A percentile compares a stretch with the other conserved stretches of the same genome.
phyloP scores from a whole-genome alignment of 2,888 invertebrate genomes.

The Limenitis camilla region DNA sequence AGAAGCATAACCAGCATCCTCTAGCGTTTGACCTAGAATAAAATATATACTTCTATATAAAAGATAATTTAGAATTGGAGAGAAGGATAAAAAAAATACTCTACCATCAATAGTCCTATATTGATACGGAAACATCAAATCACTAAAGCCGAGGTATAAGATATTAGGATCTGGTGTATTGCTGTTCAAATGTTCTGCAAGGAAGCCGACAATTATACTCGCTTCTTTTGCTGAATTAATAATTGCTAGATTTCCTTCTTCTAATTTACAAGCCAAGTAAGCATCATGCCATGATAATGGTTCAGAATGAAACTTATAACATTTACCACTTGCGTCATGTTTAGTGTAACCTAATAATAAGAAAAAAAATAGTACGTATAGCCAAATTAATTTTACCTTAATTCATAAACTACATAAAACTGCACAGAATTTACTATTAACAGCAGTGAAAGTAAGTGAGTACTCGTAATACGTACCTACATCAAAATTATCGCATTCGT shows the following conservation, averaged over 20 bases:
- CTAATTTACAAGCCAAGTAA: slow-evolving; percentile 37
- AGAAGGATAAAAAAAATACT: neutral
- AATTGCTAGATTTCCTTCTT: slow-evolving; percentile 40
- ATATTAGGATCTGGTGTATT: slow-evolving; percentile 41
- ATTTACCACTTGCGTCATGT: slow-evolving; percentile 34
- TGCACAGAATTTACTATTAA: neutral
- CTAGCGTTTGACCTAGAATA: slow-evolving; percentile 35
- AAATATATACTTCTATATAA: neutral
- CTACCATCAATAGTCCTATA: slow-evolving; percentile 43
- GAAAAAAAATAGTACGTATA: too few species aligned
- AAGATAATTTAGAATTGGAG: neutral
- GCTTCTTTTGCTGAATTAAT: slow-evolving; percentile 45
- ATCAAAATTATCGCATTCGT: slow-evolving; percentile 39
- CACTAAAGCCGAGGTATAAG: slow-evolving; percentile 44
- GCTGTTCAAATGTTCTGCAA: slow-evolving; percentile 37
- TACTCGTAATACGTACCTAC: slow-evolving; percentile 30
- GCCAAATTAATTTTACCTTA: too few species aligned
- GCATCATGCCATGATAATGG: slow-evolving; percentile 46
- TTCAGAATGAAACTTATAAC: slow-evolving; percentile 44
- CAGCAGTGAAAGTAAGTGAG: neutral
- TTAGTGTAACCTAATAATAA: slow-evolving; percentile 34
- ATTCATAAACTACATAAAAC: too few species aligned
- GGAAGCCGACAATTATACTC: slow-evolving; percentile 34
- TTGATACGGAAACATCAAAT: slow-evolving; percentile 44
- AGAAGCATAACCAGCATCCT: slow-evolving; percentile 39